A percentile compares a stretch with the other conserved stretches of the same genome.
phyloP scores from a whole-genome alignment of 1,140 invertebrate species.

The Drosophila truncata region DNA sequence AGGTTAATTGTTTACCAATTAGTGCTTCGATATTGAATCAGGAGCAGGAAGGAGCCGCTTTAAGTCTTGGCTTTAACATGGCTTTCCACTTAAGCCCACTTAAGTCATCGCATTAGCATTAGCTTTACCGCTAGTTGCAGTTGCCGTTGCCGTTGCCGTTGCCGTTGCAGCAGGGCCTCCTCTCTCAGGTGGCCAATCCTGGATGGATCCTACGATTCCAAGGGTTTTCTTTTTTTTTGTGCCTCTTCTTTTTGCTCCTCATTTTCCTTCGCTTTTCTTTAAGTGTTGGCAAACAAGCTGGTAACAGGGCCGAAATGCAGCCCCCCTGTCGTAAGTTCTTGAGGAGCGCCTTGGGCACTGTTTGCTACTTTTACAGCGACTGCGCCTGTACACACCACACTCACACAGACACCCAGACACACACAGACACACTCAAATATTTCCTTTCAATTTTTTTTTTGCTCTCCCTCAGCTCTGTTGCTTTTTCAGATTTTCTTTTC shows the following conservation, averaged over 20 bases:
- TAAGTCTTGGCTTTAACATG: background rate
- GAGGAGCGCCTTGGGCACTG: conserved; percentile 59
- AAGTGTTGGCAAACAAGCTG: conserved; percentile 80
- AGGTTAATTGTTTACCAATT: conserved; percentile 7
- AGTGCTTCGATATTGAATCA: background rate
- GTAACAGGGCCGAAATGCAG: conserved; percentile 43
- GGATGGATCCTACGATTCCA: background rate
- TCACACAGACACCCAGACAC: conserved; percentile 7
- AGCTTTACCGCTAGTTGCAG: conserved; percentile 6
- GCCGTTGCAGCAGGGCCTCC: background rate
- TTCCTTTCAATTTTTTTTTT: conserved; percentile 66
- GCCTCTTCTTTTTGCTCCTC: background rate
- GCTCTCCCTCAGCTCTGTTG: conserved; percentile 19
- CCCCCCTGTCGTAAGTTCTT: background rate
- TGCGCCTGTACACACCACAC: conserved; percentile 53
- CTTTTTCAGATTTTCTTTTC: conserved; percentile 61
- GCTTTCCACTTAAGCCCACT: conserved; percentile 8
- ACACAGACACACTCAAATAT: conserved; percentile 49
- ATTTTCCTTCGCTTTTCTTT: conserved; percentile 35
- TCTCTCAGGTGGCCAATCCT: conserved; percentile 3
- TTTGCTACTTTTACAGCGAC: conserved; percentile 80
- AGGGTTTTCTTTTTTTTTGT: background rate
- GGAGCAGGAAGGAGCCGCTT: background rate
- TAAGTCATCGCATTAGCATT: conserved; percentile 15
- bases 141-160: background rate